phyloP scores from a whole-genome alignment of 1,140 invertebrate species.

The Mesaphorura yosii region DNA sequence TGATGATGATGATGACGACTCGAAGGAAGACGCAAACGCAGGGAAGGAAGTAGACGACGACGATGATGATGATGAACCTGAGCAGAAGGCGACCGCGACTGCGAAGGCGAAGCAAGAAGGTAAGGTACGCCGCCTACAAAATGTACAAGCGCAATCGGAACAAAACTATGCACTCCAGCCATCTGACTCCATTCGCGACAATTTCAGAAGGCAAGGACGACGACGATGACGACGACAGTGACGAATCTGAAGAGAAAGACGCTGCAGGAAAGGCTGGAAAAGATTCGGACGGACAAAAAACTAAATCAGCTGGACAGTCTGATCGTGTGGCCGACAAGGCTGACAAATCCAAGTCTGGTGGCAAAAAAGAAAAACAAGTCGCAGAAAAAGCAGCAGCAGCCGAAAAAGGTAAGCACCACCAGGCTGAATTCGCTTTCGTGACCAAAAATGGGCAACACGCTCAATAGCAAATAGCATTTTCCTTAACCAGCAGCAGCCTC shows the following conservation, averaged over 20 bases:
- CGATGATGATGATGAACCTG: constrained; percentile 31
- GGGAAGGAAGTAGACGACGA: constrained; percentile 28
- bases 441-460: background rate
- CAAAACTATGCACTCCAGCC: background rate
- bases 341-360: constrained; percentile 25
- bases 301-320: constrained; percentile 20
- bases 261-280: constrained; percentile 8
- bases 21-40: constrained; percentile 22
- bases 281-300: constrained; percentile 25
- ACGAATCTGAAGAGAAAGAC: constrained; percentile 19
- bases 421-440: background rate
- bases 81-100: background rate
- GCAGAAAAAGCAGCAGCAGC: constrained; percentile 17
- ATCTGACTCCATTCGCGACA: no score
- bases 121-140: constrained; percentile 29
- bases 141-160: background rate
- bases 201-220: no score
- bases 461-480: no score
- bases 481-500: background rate
- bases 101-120: constrained; percentile 28
- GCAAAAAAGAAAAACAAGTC: constrained; percentile 20
- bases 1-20: background rate
- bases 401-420: constrained; percentile 17
- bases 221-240: no score
- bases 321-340: constrained; percentile 28